Percentiles rank a stretch among this genome's conserved stretches.
phyloP scores from a whole-genome alignment of 1,140 invertebrate genomes.

The Phocides pigmalion region DNA sequence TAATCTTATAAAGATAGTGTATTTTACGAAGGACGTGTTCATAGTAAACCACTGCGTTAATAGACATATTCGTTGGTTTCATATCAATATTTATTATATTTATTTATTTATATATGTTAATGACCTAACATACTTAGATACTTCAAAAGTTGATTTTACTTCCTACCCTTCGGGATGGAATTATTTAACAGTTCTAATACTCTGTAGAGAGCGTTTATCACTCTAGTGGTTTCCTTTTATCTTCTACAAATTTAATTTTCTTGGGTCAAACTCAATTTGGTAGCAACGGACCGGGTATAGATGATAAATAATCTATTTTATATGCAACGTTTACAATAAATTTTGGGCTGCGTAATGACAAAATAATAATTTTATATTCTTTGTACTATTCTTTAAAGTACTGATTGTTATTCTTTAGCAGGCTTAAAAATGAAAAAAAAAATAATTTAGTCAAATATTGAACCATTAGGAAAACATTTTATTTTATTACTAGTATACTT shows the following conservation, averaged over 20 bases:
- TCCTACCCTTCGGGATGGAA: neutral
- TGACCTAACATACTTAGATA: neutral
- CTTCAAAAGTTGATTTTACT: neutral
- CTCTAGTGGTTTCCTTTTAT: slow-evolving; percentile 20
- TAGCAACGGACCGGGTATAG: neutral
- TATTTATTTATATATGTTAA: neutral
- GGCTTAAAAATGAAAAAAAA: too few relatives aligned
- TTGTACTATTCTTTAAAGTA: too few relatives aligned
- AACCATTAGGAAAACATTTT: too few relatives aligned
- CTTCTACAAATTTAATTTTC: slow-evolving; percentile 20
- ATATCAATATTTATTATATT: neutral
- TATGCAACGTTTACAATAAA: neutral
- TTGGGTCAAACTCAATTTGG: slow-evolving; percentile 11
- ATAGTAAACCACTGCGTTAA: too few relatives aligned
- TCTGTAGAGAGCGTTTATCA: slow-evolving; percentile 6
- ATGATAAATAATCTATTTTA: neutral
- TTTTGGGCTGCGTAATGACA: neutral
- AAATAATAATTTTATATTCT: too few relatives aligned
- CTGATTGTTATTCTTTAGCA: too few relatives aligned
- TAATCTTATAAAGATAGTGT: too few relatives aligned
- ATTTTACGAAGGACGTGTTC: too few relatives aligned
- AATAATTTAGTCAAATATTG: too few relatives aligned
- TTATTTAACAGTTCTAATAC: slow-evolving; percentile 12
- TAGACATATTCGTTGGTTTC: too few relatives aligned
- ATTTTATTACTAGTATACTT: too few relatives aligned